Evolutionary conservation across 2,888 invertebrate genomes (phyloP).

Genomic region (Ectobius pallidus): DNA sequence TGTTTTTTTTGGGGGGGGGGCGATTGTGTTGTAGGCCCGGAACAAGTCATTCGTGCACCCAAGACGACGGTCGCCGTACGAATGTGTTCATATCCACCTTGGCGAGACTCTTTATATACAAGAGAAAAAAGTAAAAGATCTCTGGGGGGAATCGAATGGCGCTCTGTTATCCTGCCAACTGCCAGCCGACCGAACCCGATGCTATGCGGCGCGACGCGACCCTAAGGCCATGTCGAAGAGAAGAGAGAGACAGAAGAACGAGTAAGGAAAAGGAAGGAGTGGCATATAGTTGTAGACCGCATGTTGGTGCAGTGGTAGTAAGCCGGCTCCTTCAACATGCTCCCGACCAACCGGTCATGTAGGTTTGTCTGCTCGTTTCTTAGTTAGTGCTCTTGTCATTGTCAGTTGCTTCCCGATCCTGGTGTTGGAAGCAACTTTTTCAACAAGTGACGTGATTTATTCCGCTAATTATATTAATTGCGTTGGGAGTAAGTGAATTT

Average conservation of each 20-base stretch:
- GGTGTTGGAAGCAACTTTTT: conserved; percentile 4
- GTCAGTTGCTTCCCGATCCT: background rate
- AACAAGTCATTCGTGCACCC: too few relatives aligned
- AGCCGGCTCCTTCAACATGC: background rate
- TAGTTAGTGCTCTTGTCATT: conserved; percentile 1
- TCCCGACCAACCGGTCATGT: conserved; percentile 4
- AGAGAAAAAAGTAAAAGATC: too few relatives aligned
- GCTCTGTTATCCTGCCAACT: too few relatives aligned
- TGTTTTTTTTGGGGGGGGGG: too few relatives aligned
- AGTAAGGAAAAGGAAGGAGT: background rate
- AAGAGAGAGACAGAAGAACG: background rate
- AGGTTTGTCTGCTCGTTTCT: background rate
- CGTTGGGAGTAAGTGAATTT: too few relatives aligned
- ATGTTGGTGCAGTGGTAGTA: background rate
- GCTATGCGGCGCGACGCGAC: conserved; percentile 1
- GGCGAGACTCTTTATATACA: too few relatives aligned
- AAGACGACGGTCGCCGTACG: too few relatives aligned
- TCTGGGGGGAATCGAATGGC: too few relatives aligned
- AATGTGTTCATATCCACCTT: too few relatives aligned
- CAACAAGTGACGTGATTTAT: background rate
- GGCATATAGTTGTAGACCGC: conserved; percentile 6
- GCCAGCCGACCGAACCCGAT: conserved; percentile 8
- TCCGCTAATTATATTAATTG: background rate
- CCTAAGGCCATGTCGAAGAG: background rate
- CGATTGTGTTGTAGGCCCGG: too few relatives aligned